phyloP scores from a whole-genome alignment of 2,797 vertebrate species.

The Manis javanica region DNA sequence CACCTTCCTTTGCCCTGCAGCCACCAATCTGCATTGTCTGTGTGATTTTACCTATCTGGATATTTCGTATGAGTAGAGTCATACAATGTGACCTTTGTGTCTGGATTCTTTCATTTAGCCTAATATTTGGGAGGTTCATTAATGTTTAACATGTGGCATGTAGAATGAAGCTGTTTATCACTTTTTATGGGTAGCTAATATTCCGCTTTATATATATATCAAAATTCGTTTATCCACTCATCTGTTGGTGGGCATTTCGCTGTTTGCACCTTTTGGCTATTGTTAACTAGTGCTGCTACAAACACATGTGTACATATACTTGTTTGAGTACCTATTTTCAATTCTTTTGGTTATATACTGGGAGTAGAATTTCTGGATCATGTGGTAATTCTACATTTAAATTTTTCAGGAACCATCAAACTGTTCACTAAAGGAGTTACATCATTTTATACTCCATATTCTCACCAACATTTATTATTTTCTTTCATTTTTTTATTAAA shows the following conservation, averaged over 20 bases:
- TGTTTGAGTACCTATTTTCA: constrained; percentile 35
- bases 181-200: constrained; percentile 20
- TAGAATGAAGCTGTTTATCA: background rate
- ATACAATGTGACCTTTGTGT: constrained; percentile 30
- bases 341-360: background rate
- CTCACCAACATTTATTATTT: constrained; percentile 1
- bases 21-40: background rate
- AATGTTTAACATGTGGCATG: background rate
- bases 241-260: background rate
- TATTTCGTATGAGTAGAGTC: constrained; percentile 26
- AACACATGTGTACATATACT: background rate
- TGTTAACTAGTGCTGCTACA: background rate
- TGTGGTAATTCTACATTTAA: constrained; percentile 40
- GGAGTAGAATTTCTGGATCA: constrained; percentile 18
- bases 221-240: background rate
- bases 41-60: constrained; percentile 42
- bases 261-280: background rate
- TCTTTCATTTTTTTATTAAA: background rate
- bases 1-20: background rate
- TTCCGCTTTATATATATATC: background rate
- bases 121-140: constrained; percentile 20
- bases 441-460: background rate
- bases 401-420: background rate
- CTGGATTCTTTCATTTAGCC: constrained; percentile 41
- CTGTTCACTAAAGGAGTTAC: background rate